Conservation (phyloP, 2,113 vertebrate species). For the Acrocephalus arundinaceus region DNA sequence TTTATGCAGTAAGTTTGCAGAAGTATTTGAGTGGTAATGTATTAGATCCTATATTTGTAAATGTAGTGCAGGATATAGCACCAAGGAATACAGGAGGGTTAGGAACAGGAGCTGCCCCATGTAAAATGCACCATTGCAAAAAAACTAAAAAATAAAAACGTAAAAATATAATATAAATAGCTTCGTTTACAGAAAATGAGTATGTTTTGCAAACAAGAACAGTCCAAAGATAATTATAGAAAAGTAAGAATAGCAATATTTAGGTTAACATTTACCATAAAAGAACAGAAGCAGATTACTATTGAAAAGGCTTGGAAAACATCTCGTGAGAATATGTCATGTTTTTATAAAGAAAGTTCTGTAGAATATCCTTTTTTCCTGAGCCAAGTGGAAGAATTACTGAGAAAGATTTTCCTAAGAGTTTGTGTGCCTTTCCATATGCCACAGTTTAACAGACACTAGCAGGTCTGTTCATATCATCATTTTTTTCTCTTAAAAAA, state of each 20-base stretch:
- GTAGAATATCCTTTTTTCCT: not conserved
- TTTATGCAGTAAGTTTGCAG: not conserved
- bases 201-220: not conserved
- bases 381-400: slow-evolving; percentile 11
- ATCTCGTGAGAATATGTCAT: not conserved
- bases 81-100: not conserved
- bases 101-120: not conserved
- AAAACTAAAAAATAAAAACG: not conserved
- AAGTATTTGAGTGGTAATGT: not conserved
- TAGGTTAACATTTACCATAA: not conserved
- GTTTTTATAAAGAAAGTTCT: not conserved
- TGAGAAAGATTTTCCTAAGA: not conserved
- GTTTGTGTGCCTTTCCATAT: slow-evolving; percentile 30
- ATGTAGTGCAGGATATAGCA: not conserved
- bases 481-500: not conserved
- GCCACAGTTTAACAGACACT: slow-evolving; percentile 6
- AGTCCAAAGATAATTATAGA: not conserved
- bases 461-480: slow-evolving; percentile 31
- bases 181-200: not conserved
- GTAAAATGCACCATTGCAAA: not conserved
- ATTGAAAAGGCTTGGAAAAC: not conserved
- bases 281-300: not conserved
- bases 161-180: not conserved
- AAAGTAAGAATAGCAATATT: not conserved
- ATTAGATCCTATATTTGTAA: not conserved